phyloP scores from a whole-genome alignment of 1,140 invertebrate genomes.

The Bombyx mandarina region DNA sequence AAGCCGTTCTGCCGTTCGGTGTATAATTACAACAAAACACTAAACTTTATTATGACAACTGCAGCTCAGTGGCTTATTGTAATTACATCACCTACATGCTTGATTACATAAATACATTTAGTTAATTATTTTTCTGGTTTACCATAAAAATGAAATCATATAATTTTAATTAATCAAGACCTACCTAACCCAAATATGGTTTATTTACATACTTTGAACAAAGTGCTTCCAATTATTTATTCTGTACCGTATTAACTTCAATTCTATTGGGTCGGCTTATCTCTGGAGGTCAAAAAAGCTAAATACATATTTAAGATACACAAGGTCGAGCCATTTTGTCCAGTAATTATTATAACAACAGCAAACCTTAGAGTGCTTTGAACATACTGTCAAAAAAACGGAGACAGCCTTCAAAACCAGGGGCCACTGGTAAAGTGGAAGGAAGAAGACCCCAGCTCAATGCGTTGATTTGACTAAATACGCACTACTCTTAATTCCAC shows the following conservation, averaged over 20 bases:
- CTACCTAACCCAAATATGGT: slow-evolving; percentile 2
- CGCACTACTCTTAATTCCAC: too few species aligned
- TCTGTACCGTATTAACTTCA: slow-evolving; percentile 27
- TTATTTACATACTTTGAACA: slow-evolving; percentile 10
- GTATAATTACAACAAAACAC: too few species aligned
- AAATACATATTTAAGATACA: background rate
- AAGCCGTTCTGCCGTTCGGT: too few species aligned
- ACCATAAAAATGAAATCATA: background rate
- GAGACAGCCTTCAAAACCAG: too few species aligned
- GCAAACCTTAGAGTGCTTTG: too few species aligned
- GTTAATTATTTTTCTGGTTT: slow-evolving; percentile 3
- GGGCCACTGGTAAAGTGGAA: too few species aligned
- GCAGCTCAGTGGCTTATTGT: background rate
- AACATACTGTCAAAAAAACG: too few species aligned
- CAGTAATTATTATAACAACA: too few species aligned
- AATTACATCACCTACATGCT: background rate
- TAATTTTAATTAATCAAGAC: slow-evolving; percentile 4
- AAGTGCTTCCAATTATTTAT: slow-evolving; percentile 23
- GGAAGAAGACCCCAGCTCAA: too few species aligned
- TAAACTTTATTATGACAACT: too few species aligned
- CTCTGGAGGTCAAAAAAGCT: slow-evolving; percentile 38
- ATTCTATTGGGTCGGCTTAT: slow-evolving; percentile 50
- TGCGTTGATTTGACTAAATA: too few species aligned
- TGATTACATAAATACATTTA: slow-evolving; percentile 2
- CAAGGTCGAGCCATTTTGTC: too few species aligned